These are phyloP conservation scores for Henricia sp. DNA, from an alignment of 53 echinoderm and acorn worm genomes.

Conservation along the genomic window DNA sequence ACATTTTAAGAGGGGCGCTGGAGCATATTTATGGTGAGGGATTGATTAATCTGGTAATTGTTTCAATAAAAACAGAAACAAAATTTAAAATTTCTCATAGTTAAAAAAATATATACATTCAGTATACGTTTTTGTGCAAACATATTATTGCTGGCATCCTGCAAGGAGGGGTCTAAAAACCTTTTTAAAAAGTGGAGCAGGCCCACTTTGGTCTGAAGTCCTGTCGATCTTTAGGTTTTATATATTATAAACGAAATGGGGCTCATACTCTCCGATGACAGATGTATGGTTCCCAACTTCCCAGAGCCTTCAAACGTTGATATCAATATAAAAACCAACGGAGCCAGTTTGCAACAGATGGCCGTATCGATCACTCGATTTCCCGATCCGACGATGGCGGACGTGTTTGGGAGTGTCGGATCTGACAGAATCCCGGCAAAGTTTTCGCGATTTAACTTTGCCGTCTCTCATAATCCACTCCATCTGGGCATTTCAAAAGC, in stretches of 20 bases:
- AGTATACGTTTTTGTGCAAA: no score
- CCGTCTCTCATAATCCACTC: slow-evolving; percentile 80
- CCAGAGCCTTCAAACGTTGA: background rate
- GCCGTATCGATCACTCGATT: background rate
- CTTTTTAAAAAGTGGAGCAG: background rate
- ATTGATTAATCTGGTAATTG: no score
- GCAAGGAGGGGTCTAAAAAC: background rate
- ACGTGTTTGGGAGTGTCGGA: background rate
- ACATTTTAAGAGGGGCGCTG: no score
- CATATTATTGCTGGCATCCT: no score
- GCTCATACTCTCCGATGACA: slow-evolving; percentile 9
- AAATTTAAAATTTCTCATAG: background rate
- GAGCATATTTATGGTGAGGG: no score
- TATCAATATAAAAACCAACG: background rate
- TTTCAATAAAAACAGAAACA: background rate
- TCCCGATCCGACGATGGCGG: no score
- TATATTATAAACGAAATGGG: background rate
- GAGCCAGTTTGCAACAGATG: slow-evolving; percentile 5
- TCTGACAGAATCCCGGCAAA: slow-evolving; percentile 58
- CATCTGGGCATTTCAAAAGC: slow-evolving; percentile 89
- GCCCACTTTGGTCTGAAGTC: background rate
- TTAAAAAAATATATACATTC: background rate
- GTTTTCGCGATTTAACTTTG: slow-evolving; percentile 95
- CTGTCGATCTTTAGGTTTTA: background rate
- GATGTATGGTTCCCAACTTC: slow-evolving; percentile 11